Base-by-base conservation (phyloP, 2,797 vertebrate species). In the Dendrocincla fuliginosa region DNA sequence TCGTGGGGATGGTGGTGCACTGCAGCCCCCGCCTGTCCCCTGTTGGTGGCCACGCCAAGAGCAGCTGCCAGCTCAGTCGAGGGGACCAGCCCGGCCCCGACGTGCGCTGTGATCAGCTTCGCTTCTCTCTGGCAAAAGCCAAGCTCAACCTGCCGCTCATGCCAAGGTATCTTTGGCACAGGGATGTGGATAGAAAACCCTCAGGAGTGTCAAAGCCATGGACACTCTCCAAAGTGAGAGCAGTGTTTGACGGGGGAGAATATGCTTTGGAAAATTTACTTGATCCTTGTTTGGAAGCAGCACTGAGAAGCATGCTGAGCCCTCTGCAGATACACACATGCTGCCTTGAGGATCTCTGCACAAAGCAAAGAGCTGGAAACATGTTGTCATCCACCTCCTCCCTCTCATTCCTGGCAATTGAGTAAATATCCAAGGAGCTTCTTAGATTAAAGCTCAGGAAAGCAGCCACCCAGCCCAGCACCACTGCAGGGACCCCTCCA, bases 211-310 rank as follows among this genome's bases (percentile, higher is more conserved):
- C 87, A 96, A 68, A 95, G 86, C 39, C 27, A 4, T 96, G 95
- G 95, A 85, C 61, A 22, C 47, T 41, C 96, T 97, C 96, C 97
- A 97, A 79, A 92, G 89, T 0, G 27, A 80, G 88, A 84, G 92
- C 83, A 17, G 87, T 6, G 76, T 94, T 95, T 95, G 96, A 96
- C 15, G 90, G 87, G 89, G 83, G 92, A 97, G 96, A 96, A 97
- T 87, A 84, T 95, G 92, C 95, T 91, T 96, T 89, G 91, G 91
- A 97, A 97, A 96, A 87, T 92, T 75, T 64, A 61, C 94, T 94
- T 93, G 96, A 96, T 96, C 94, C 92, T 93, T 90, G 93, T 91
- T 94, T 91, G 94, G 92, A 96, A 96, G 94, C 86, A 64, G 92
- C 39, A 3, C 89, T 19, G 90, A 94, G 94, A 9, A 56, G 87